These are phyloP conservation scores for Danaus melanippus DNA, from an alignment of 1,140 invertebrate genomes.

Conservation along the genomic window DNA sequence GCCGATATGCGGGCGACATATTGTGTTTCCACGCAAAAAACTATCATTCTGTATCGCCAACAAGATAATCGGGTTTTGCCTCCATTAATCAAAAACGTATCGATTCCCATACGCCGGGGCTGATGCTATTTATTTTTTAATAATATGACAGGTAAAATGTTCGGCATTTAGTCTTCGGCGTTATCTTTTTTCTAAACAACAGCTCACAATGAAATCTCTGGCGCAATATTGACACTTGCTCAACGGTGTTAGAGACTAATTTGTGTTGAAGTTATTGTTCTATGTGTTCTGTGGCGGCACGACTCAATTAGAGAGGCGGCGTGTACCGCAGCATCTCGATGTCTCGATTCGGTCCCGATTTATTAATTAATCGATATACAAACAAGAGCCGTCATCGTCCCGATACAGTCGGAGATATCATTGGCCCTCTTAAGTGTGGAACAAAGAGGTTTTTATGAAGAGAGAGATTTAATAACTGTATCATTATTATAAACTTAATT, in stretches of 20 bases:
- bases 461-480: conserved; percentile 10
- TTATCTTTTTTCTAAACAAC: conserved; percentile 43
- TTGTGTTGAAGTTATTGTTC: conserved; percentile 27
- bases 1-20: conserved; percentile 43
- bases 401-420: conserved; percentile 46
- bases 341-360: conserved; percentile 58
- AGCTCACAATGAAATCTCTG: conserved; percentile 6
- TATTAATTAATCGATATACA: conserved; percentile 72
- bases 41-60: conserved; percentile 47
- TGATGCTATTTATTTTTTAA: conserved; percentile 64
- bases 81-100: conserved; percentile 65
- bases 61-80: conserved; percentile 55
- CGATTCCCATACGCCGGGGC: conserved; percentile 55
- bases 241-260: conserved; percentile 17
- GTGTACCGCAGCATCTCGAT: conserved; percentile 58
- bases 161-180: conserved; percentile 60
- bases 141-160: conserved; percentile 69
- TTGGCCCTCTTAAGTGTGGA: conserved; percentile 13
- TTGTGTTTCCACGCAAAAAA: conserved; percentile 34
- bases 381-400: conserved; percentile 62
- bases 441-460: conserved; percentile 17
- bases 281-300: conserved; percentile 61
- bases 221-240: conserved; percentile 4
- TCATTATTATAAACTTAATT: too few relatives aligned
- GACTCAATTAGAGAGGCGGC: conserved; percentile 67